Percentiles rank a stretch among this genome's conserved stretches.
Evolutionary conservation across 2,888 invertebrate genomes (phyloP).

Genomic region (Marasmarcha lunaedactyla): DNA sequence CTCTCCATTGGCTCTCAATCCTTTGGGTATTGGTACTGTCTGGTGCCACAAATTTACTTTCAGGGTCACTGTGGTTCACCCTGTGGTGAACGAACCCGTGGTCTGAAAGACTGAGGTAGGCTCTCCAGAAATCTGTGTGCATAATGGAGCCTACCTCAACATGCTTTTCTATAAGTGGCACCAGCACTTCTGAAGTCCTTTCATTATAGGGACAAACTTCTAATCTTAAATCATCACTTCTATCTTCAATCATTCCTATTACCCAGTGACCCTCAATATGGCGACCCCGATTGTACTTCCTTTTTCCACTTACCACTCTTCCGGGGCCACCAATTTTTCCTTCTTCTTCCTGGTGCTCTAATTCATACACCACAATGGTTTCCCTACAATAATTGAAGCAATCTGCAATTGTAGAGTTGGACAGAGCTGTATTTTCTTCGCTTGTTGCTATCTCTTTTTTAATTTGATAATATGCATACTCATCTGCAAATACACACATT

Average conservation of each 20-base stretch:
- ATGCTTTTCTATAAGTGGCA: conserved; percentile 20
- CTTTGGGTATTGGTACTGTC: too few species aligned
- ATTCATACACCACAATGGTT: neutral
- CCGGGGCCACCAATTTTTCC: neutral
- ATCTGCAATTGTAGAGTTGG: neutral
- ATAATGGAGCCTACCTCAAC: conserved; percentile 15
- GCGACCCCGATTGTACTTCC: conserved; percentile 5
- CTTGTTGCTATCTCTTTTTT: neutral
- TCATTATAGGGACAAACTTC: conserved; percentile 21
- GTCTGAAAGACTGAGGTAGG: too few species aligned
- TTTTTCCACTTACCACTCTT: conserved; percentile 3
- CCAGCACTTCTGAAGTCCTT: conserved; percentile 15
- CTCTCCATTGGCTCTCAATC: too few species aligned
- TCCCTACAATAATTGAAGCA: conserved; percentile 7
- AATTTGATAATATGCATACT: neutral
- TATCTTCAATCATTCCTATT: conserved; percentile 20
- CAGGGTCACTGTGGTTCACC: too few species aligned
- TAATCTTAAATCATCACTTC: conserved; percentile 18
- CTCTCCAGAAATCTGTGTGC: conserved; percentile 18
- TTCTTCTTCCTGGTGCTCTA: neutral
- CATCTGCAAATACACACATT: conserved; percentile 2
- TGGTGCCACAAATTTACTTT: too few species aligned
- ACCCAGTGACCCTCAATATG: conserved; percentile 17
- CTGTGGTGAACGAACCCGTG: too few species aligned
- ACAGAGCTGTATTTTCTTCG: too few species aligned